These are phyloP conservation scores for Amia ocellicauda DNA, from an alignment of 2,113 vertebrate species.

Conservation along the genomic window DNA sequence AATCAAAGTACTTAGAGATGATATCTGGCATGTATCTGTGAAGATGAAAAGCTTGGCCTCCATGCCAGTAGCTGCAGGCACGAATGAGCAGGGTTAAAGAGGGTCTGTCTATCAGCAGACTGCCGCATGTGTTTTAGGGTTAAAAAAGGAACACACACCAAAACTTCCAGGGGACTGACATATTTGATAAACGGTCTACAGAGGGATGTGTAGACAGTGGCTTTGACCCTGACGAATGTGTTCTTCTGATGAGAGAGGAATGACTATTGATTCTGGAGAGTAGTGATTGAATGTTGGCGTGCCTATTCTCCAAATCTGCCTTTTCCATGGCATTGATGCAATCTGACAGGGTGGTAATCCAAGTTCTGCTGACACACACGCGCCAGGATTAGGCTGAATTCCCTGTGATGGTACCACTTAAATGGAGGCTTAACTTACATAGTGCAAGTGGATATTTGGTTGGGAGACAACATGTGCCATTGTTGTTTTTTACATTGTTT, in stretches of 20 bases:
- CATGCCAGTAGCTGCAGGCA: background rate
- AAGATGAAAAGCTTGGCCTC: background rate
- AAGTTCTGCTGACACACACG: slow-evolving; percentile 3
- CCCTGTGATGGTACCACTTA: background rate
- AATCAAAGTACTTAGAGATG: too few relatives aligned
- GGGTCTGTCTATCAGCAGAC: background rate
- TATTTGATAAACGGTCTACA: too few relatives aligned
- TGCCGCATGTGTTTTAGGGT: background rate
- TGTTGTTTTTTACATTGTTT: background rate
- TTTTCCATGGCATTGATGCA: background rate
- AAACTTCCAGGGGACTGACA: background rate
- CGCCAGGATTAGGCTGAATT: background rate
- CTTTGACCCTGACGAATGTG: background rate
- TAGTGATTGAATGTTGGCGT: background rate
- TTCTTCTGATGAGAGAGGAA: background rate
- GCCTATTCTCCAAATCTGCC: background rate
- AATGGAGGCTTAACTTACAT: background rate
- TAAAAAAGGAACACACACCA: background rate
- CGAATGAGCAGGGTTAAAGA: background rate
- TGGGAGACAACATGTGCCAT: background rate
- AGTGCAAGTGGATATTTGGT: too few relatives aligned
- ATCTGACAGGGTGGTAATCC: slow-evolving; percentile 4
- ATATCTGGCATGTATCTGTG: too few relatives aligned
- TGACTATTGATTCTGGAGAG: background rate
- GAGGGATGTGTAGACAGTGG: background rate